Evolutionary conservation across 2,888 invertebrate species (phyloP), one percentile per base, ranked within the genome.

Genomic region (Eurytoma californica): DNA sequence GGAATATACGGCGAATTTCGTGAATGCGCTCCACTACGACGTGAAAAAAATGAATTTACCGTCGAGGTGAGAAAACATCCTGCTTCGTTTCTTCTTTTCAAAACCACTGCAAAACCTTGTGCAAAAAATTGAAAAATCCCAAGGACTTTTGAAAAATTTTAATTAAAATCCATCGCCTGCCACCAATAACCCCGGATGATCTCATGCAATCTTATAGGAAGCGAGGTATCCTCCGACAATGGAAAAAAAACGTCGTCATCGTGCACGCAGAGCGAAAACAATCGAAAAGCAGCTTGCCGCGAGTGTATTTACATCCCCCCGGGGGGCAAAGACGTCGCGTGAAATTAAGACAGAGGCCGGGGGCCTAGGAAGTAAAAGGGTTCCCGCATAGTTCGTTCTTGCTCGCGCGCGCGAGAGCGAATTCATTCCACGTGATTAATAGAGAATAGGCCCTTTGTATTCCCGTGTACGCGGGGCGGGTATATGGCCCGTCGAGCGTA

Each of bases 371-470:
- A 39, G 70, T 20, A 47, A 74, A 78, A 65, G 55, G 77, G 70
- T 61, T 72, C 28, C 16, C 55, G 53, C 39, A 51, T 55, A 51
- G 51, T 7, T 63, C 75, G 66, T 55, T 61, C 66, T 53, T 28
- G 72, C 53, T 20, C 47, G 30, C 47, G 53, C 72, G 68, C 24
- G 24, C 9, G 39, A 39, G 39, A 39, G 39, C 63, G 49, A 72
- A 80, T 80, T 76, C 76, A 80, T 76, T 75, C 67, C 77, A 57
- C 61, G 80, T 73, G 80, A 73, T 80, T 77, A 77, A 80, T 80
- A 80, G 80, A 70, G 77, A 80, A 80, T 80, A 66, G 73, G 73
- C 77, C 77, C 72, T 80, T 80, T 80, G 80, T 80, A 55, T 18
- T 72, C 72, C 13, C 72, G 51, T 24, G n/a, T 28, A n/a, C 51